Evolutionary conservation across 92 coral and sea anemone genomes (phyloP).

Genomic region (Epizoanthus illoricatus): DNA sequence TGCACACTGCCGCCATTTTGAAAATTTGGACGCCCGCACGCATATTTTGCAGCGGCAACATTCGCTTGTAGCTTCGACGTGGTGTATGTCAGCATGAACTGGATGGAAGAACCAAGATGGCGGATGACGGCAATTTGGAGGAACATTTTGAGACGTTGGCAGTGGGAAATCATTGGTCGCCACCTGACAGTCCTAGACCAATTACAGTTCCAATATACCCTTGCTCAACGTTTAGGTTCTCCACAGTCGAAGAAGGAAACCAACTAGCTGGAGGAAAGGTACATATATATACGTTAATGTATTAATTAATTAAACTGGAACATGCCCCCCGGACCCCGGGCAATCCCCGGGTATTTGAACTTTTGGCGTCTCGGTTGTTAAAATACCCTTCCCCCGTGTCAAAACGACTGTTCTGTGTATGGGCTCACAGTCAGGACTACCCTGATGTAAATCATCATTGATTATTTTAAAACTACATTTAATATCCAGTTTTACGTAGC

Average conservation of each 20-base stretch:
- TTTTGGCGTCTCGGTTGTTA: too few species aligned
- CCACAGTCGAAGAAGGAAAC: slow-evolving; percentile 60
- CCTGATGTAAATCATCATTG: too few species aligned
- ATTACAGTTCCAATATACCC: slow-evolving; percentile 69
- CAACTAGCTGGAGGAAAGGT: slow-evolving; percentile 64
- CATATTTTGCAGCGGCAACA: slow-evolving; percentile 38
- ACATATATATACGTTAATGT: too few species aligned
- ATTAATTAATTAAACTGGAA: too few species aligned
- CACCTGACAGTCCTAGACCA: slow-evolving; percentile 51
- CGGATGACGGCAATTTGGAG: slow-evolving; percentile 2
- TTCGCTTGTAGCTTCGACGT: neutral
- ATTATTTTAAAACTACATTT: too few species aligned
- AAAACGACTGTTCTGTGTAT: too few species aligned
- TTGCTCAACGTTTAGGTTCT: slow-evolving; percentile 61
- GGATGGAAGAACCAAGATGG: slow-evolving; percentile 13
- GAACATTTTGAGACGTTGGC: slow-evolving; percentile 66
- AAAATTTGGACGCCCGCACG: neutral
- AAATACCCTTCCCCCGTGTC: too few species aligned
- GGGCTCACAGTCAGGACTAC: too few species aligned
- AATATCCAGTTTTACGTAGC: too few species aligned
- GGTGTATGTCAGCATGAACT: slow-evolving; percentile 7
- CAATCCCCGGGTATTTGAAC: too few species aligned
- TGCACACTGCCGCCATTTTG: slow-evolving; percentile 59
- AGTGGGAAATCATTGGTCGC: slow-evolving; percentile 55
- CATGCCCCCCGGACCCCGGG: too few species aligned